These are phyloP conservation scores for Vulpes lagopus DNA, from an alignment of 2,113 vertebrate species.

Conservation along the genomic window DNA sequence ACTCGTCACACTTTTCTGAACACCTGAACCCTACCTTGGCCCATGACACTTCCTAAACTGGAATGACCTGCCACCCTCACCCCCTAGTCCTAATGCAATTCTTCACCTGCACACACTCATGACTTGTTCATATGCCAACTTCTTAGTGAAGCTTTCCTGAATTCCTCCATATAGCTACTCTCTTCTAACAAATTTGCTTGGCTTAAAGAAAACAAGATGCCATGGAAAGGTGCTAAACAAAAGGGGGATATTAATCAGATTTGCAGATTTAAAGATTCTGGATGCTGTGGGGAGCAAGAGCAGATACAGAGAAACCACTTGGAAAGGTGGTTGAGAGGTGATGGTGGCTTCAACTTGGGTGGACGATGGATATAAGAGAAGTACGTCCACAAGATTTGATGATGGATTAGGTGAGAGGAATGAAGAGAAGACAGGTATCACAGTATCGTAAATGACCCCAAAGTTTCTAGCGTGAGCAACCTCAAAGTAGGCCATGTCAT, in stretches of 20 bases:
- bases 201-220: background rate
- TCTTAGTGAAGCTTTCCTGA: background rate
- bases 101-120: background rate
- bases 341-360: background rate
- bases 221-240: background rate
- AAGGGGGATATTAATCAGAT: background rate
- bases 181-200: background rate
- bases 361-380: background rate
- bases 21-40: background rate
- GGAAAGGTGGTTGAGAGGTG: background rate
- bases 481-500: background rate
- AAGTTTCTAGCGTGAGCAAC: background rate
- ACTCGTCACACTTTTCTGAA: background rate
- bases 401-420: background rate
- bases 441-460: background rate
- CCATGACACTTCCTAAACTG: background rate
- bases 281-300: background rate
- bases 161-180: background rate
- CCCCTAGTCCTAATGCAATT: background rate
- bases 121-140: background rate
- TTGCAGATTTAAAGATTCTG: background rate
- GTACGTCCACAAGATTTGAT: background rate
- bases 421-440: background rate
- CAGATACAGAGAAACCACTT: background rate
- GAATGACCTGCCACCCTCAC: background rate